phyloP scores from a whole-genome alignment of 1,140 invertebrate genomes.

The Cotesia glomerata region DNA sequence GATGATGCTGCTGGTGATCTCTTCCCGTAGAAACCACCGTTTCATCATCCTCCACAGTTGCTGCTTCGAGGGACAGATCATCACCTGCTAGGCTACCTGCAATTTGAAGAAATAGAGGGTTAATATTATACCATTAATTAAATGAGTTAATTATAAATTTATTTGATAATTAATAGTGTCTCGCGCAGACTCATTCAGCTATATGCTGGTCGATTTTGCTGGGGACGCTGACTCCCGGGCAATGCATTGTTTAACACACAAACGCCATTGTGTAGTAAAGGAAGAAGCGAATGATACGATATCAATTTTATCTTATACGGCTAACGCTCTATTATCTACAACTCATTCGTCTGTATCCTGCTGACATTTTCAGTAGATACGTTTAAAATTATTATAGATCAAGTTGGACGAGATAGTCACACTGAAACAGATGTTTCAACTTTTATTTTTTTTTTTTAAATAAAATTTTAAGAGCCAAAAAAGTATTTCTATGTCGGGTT shows the following conservation, averaged over 20 bases:
- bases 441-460: not conserved
- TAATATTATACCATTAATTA: too few species aligned
- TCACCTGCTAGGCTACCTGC: conserved; percentile 79
- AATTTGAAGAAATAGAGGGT: conserved; percentile 46
- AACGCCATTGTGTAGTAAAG: not conserved
- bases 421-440: not conserved
- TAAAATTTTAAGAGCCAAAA: not conserved
- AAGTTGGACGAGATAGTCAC: not conserved
- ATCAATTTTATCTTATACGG: conserved; percentile 40
- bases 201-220: not conserved
- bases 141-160: not conserved
- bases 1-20: conserved; percentile 59
- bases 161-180: not conserved
- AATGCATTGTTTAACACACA: not conserved
- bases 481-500: too few species aligned
- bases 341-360: conserved; percentile 45
- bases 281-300: conserved; percentile 36
- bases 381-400: conserved; percentile 1
- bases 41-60: conserved; percentile 75
- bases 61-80: conserved; percentile 74
- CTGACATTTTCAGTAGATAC: conserved; percentile 40
- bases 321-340: conserved; percentile 41
- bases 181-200: not conserved
- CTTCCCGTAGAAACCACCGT: conserved; percentile 67
- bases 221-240: not conserved